Conservation (phyloP, 2,113 vertebrate genomes). For the Numenius arquata region DNA sequence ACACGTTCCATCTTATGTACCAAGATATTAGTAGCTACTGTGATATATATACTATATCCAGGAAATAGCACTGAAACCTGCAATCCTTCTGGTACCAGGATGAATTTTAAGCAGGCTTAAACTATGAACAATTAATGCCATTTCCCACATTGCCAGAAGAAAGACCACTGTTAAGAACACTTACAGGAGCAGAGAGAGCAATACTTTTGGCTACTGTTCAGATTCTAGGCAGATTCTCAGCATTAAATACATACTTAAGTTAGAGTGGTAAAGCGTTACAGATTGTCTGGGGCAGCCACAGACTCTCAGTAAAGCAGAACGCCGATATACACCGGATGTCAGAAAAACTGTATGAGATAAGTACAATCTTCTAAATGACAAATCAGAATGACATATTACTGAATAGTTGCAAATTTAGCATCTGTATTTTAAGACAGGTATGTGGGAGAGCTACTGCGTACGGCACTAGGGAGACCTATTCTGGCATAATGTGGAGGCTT, state of each 20-base stretch:
- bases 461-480: accelerated
- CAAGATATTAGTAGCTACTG: not conserved
- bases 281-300: not conserved
- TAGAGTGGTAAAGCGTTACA: not conserved
- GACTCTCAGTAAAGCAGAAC: not conserved
- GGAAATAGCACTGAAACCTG: not conserved
- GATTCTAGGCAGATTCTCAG: not conserved
- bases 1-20: not conserved
- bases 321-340: accelerated
- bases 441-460: not conserved
- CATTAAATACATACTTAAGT: not conserved
- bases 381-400: not conserved
- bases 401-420: not conserved
- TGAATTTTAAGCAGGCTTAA: not conserved
- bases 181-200: not conserved
- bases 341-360: not conserved
- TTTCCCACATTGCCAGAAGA: not conserved
- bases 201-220: not conserved
- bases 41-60: not conserved
- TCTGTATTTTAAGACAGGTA: slow-evolving; percentile 1
- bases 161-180: not conserved
- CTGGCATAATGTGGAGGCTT: not conserved
- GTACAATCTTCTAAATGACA: not conserved
- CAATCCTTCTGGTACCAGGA: not conserved
- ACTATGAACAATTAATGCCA: not conserved